Evolutionary conservation across 2,113 vertebrate genomes (phyloP).

Genomic region (Climacteris rufus): DNA sequence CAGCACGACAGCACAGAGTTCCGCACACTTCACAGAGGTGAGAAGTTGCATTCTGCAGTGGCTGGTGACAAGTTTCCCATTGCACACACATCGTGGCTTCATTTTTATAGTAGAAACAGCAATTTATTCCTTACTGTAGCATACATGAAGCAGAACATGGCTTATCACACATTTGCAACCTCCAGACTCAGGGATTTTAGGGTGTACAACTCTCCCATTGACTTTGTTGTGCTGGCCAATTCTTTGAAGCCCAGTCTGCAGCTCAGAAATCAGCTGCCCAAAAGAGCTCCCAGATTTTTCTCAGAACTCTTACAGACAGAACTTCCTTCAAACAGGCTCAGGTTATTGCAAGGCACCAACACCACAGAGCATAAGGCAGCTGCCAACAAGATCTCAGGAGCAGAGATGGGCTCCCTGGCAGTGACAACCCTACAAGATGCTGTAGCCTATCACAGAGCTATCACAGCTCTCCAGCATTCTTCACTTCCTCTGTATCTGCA

Average conservation of each 20-base stretch:
- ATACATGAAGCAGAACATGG: accelerated
- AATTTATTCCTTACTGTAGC: background rate
- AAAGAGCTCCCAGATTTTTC: background rate
- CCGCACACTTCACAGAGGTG: background rate
- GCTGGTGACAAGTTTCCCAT: background rate
- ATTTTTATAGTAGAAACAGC: background rate
- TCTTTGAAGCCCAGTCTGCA: background rate
- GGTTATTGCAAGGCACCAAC: background rate
- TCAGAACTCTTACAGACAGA: background rate
- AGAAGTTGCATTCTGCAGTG: background rate
- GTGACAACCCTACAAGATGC: background rate
- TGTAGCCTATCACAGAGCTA: background rate
- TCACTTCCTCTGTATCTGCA: background rate
- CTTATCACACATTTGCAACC: background rate
- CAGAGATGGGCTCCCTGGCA: background rate
- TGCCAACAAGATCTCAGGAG: background rate
- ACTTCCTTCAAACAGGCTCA: background rate
- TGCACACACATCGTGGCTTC: background rate
- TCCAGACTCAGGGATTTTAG: background rate
- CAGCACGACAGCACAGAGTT: background rate
- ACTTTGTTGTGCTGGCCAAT: background rate
- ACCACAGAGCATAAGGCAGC: background rate
- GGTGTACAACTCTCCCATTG: background rate
- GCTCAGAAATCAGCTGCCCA: background rate
- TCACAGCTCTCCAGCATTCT: background rate